phyloP scores from a whole-genome alignment of 2,797 vertebrate genomes.

The Pseudomugil tenellus region DNA sequence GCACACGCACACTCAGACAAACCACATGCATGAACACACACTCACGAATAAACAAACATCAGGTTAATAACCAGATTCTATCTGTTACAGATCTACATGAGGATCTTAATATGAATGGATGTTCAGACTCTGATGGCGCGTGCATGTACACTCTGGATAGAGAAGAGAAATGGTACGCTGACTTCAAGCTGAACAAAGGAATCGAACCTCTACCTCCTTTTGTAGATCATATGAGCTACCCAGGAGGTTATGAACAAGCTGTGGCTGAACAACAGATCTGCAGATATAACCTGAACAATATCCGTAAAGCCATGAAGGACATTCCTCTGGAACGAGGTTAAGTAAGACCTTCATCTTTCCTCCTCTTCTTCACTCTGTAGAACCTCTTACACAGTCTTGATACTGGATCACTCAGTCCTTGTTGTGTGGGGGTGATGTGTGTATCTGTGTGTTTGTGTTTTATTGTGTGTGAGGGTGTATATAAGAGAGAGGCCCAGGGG shows the following conservation, averaged over 20 bases:
- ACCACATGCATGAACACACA: background rate
- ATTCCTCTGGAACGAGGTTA: conserved; percentile 7
- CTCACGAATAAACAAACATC: background rate
- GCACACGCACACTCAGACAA: too few species aligned
- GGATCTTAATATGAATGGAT: fast-evolving
- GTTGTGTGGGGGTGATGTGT: too few species aligned
- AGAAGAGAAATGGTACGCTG: conserved; percentile 35
- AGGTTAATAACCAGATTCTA: background rate
- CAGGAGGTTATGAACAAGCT: background rate
- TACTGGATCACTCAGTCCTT: too few species aligned
- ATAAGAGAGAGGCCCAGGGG: too few species aligned
- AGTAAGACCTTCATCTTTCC: too few species aligned
- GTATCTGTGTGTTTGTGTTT: too few species aligned
- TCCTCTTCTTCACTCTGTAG: too few species aligned
- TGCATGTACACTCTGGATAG: background rate
- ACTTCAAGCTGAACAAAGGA: conserved; percentile 23
- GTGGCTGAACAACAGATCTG: background rate
- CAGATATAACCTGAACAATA: fast-evolving
- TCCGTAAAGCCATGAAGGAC: fast-evolving
- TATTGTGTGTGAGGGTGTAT: too few species aligned
- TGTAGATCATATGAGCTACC: fast-evolving
- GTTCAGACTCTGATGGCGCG: conserved; percentile 52
- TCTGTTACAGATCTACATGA: conserved; percentile 24
- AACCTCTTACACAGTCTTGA: too few species aligned
- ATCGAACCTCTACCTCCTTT: conserved; percentile 30